Evolutionary conservation across 2,797 vertebrate genomes (phyloP).

Genomic region (Macropodus opercularis): DNA sequence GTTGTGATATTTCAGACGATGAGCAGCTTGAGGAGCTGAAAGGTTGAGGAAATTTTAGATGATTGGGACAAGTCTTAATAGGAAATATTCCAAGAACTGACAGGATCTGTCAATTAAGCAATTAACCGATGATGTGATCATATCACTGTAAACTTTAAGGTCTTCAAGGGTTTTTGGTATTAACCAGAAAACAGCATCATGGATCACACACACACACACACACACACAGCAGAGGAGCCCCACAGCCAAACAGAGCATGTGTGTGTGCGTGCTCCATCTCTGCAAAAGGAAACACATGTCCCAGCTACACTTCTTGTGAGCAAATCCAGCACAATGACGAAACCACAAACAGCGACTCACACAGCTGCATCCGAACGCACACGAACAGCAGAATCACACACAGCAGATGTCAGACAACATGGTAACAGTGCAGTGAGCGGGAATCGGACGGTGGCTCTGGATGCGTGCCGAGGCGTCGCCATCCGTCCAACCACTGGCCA

Average conservation of each 20-base stretch:
- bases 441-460: conserved; percentile 1
- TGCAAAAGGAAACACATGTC: conserved; percentile 11
- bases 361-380: conserved; percentile 8
- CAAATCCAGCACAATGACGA: conserved; percentile 18
- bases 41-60: background rate
- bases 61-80: background rate
- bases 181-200: background rate
- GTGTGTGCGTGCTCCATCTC: background rate
- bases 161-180: background rate
- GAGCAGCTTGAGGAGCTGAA: no score
- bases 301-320: conserved; percentile 53
- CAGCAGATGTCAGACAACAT: conserved; percentile 7
- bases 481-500: conserved; percentile 26
- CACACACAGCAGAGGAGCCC: background rate
- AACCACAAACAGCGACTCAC: conserved; percentile 13
- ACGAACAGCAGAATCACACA: no score
- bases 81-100: background rate
- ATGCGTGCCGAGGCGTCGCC: conserved; percentile 33
- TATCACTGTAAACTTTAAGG: background rate
- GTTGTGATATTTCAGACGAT: background rate
- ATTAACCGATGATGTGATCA: background rate
- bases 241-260: no score
- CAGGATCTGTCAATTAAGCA: background rate
- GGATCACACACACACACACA: background rate
- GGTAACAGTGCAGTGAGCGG: background rate